These are phyloP conservation scores for Vicugna pacos DNA, from an alignment of 2,113 vertebrate species.

Conservation along the genomic window DNA sequence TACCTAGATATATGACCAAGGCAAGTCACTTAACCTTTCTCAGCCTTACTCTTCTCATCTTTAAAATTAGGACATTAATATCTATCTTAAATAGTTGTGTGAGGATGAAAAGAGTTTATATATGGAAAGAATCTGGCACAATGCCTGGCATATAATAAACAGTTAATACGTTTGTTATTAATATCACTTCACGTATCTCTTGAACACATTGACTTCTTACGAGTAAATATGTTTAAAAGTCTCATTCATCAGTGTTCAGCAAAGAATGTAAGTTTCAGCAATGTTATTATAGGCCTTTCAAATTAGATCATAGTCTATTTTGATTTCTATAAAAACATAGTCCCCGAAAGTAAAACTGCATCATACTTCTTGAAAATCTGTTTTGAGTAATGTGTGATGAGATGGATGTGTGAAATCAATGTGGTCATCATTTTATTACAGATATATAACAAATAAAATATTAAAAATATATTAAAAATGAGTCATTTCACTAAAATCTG, in stretches of 20 bases:
- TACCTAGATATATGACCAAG: not conserved
- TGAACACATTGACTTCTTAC: not conserved
- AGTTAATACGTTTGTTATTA: not conserved
- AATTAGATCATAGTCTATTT: conserved; percentile 33
- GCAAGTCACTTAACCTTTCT: not conserved
- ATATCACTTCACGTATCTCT: not conserved
- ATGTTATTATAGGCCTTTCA: not conserved
- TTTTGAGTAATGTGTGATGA: not conserved
- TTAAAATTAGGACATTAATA: not conserved
- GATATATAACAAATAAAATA: too few relatives aligned
- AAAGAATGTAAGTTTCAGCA: not conserved
- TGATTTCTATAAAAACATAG: not conserved
- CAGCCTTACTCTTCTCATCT: not conserved
- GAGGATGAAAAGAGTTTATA: not conserved
- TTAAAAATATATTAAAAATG: too few relatives aligned
- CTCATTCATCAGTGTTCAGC: not conserved
- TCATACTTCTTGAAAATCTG: not conserved
- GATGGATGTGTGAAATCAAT: not conserved
- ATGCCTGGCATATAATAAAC: not conserved
- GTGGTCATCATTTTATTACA: too few relatives aligned
- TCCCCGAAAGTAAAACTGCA: not conserved
- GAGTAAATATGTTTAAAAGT: not conserved
- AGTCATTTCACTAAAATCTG: not conserved
- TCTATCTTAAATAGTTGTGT: not conserved
- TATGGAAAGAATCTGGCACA: not conserved